Base-by-base conservation (phyloP, 2,797 vertebrate species). In the Hipposideros larvatus region DNA sequence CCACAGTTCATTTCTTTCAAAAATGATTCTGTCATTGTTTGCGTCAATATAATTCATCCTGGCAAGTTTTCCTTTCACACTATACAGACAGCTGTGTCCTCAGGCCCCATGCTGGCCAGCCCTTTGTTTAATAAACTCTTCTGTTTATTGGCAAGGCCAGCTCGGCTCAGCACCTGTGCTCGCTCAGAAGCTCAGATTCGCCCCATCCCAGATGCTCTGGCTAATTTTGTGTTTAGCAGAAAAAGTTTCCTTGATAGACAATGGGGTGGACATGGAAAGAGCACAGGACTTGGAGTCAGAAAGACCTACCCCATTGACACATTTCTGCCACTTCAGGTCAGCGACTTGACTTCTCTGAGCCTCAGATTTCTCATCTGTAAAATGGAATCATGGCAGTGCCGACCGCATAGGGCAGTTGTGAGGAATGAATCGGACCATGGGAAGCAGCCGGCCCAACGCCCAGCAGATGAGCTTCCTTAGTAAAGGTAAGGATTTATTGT, bases 1-100 rank as follows among this genome's bases (percentile, higher is more conserved):
- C 41, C 87, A 70, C 63, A 89, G 95, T 41, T 90, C 78, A 5
- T 0, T 61, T 61, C 93, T 96, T 91, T 95, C 89, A 70, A 89
- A 86, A 74, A 24, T 0, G 16, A 26, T 41, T 75, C 74, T 87
- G 87, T 68, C 70, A 34, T 24, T 55, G 89, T 21, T 55, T 22
- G 37, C 78, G 34, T 90, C 91, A 10, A 1, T 53, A 21, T 80
- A 43, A 91, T 51, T 61, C 61, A 57, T 53, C 59, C 4, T 24
- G 55, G 86, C 73, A 14, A 31, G 43, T 19, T 55, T 46, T 74
- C 78, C 88, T 59, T 74, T 66, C 82, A 41, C 41, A 1, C 93
- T 2, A 18, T 7, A 26, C 65, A 13, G 78, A 91, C 93, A 87
- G 94, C 91, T 89, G 88, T 66, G 86, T 77, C 94, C 41, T 66